phyloP scores from a whole-genome alignment of 2,797 vertebrate species.

The Tapera naevia region DNA sequence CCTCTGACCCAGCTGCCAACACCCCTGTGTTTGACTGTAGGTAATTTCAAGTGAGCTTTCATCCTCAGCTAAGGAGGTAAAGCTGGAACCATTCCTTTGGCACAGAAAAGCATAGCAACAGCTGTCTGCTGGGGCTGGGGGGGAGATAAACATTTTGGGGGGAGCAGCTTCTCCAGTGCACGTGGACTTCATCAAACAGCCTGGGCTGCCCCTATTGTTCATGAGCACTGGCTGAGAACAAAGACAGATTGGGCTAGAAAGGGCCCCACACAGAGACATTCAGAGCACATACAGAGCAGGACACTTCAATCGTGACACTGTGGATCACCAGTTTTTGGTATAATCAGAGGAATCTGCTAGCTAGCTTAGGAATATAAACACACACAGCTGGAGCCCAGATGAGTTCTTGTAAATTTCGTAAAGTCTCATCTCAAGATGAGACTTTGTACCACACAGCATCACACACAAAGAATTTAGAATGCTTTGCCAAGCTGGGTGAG shows the following conservation, averaged over 20 bases:
- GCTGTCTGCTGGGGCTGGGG: not conserved
- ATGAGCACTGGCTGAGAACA: conserved; percentile 49
- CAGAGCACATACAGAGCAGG: not conserved
- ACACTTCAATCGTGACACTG: not conserved
- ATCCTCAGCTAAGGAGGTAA: not conserved
- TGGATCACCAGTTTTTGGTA: not conserved
- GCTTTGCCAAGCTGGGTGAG: not conserved
- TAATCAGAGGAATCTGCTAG: not conserved
- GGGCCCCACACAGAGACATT: conserved; percentile 29
- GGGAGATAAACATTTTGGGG: not conserved
- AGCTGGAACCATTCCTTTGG: not conserved
- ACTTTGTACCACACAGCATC: not conserved
- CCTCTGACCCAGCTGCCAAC: not conserved
- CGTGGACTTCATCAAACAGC: conserved; percentile 39
- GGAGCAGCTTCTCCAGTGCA: not conserved
- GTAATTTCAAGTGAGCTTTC: not conserved
- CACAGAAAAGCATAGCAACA: not conserved
- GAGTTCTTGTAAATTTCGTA: not conserved
- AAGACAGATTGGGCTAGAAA: conserved; percentile 64
- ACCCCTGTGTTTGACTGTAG: not conserved
- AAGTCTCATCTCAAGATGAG: not conserved
- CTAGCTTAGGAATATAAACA: not conserved
- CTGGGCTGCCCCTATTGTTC: conserved; percentile 50
- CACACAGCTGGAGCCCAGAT: not conserved
- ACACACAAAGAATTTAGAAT: not conserved